A percentile compares a stretch with the other conserved stretches of the same genome.
These are phyloP conservation scores for Perodicticus potto DNA, from an alignment of 2,797 vertebrate genomes.

Conservation along the genomic window DNA sequence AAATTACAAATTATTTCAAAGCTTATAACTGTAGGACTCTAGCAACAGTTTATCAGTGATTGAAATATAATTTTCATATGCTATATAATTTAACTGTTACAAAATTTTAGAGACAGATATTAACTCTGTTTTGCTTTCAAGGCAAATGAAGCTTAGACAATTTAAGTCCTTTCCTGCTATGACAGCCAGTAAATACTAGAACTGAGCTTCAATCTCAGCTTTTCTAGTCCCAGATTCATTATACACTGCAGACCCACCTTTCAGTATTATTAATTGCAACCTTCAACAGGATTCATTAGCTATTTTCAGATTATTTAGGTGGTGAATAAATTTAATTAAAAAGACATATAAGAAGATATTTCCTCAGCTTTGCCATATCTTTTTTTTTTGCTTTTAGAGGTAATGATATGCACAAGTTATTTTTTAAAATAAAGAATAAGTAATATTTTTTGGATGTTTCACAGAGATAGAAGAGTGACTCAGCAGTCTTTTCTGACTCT, in stretches of 20 bases:
- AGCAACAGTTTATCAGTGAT: not conserved
- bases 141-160: not conserved
- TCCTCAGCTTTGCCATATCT: not conserved
- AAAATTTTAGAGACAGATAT: not conserved
- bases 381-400: not conserved
- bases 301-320: not conserved
- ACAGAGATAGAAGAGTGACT: not conserved
- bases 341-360: not conserved
- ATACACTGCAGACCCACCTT: not conserved
- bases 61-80: not conserved
- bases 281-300: not conserved
- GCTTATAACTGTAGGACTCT: not conserved
- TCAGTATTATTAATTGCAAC: not conserved
- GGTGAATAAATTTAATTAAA: not conserved
- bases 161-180: not conserved
- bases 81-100: not conserved
- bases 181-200: not conserved
- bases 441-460: not conserved
- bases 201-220: not conserved
- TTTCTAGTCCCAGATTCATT: not conserved
- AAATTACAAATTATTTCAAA: not conserved
- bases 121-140: not conserved
- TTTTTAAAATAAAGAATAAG: constrained; percentile 12
- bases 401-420: not conserved
- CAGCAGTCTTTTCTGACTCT: not conserved